A percentile compares a stretch with the other conserved stretches of the same genome.
phyloP scores from a whole-genome alignment of 2,888 invertebrate genomes.

The Euplagia quadripunctaria region DNA sequence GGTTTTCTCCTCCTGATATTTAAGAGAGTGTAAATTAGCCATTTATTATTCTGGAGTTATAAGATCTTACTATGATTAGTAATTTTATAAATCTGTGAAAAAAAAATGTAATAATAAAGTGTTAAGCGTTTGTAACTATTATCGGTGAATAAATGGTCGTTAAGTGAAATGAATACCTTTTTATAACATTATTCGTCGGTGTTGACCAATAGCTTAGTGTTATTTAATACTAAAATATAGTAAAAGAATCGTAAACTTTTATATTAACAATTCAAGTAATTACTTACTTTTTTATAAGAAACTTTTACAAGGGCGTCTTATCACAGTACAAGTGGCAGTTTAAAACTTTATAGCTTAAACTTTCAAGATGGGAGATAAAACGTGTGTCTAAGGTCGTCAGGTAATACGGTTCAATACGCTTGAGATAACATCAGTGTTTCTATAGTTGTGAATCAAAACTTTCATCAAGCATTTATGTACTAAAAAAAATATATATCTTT shows the following conservation, averaged over 20 bases:
- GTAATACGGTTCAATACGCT: conserved; percentile 36
- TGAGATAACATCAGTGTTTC: conserved; percentile 38
- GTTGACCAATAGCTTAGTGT: conserved; percentile 3
- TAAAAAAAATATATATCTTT: too few relatives aligned
- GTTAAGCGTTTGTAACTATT: not conserved
- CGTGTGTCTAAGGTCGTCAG: conserved; percentile 41
- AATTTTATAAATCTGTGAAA: not conserved
- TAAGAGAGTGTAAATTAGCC: not conserved
- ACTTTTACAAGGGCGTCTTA: not conserved
- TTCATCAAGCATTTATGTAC: too few relatives aligned
- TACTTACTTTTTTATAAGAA: conserved; percentile 20
- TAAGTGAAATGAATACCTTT: conserved; percentile 13
- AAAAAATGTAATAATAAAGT: not conserved
- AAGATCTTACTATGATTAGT: not conserved
- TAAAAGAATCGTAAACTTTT: conserved; percentile 34
- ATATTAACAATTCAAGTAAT: conserved; percentile 24
- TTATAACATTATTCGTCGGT: conserved; percentile 6
- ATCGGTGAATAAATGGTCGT: not conserved
- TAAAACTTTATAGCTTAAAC: conserved; percentile 31
- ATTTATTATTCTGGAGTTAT: not conserved
- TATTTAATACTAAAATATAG: conserved; percentile 19
- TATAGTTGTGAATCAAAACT: conserved; percentile 20
- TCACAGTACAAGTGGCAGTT: conserved; percentile 26
- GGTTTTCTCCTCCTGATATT: not conserved
- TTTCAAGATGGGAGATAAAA: conserved; percentile 47